Evolutionary conservation across 2,797 vertebrate species (phyloP).

Genomic region (Geotrypetes seraphini): DNA sequence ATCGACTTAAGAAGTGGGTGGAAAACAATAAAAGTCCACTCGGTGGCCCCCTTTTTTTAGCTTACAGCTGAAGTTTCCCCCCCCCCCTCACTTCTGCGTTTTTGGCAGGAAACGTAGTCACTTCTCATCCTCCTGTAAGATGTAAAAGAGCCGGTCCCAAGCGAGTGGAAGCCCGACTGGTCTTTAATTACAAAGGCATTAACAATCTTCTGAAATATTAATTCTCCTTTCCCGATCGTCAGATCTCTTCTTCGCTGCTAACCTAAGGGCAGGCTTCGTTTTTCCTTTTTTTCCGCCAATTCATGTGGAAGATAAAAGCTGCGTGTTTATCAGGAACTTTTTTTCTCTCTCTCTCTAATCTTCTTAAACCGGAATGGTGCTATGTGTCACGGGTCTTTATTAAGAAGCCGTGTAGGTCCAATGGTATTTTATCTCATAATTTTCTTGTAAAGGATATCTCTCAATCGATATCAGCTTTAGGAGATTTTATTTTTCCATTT

Average conservation of each 20-base stretch:
- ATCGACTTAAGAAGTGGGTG: slow-evolving; percentile 37
- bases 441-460: slow-evolving; percentile 3
- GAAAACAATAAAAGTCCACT: slow-evolving; percentile 36
- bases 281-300: background rate
- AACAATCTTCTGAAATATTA: slow-evolving; percentile 45
- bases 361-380: slow-evolving; percentile 18
- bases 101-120: slow-evolving; percentile 22
- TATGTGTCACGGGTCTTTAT: slow-evolving; percentile 2
- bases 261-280: background rate
- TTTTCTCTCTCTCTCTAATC: slow-evolving; percentile 6
- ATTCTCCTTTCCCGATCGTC: slow-evolving; percentile 38
- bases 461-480: slow-evolving; percentile 5
- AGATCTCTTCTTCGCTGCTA: slow-evolving; percentile 6
- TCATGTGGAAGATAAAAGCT: slow-evolving; percentile 24
- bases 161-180: slow-evolving; percentile 43
- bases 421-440: too few species aligned
- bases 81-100: too few species aligned
- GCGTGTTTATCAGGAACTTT: slow-evolving; percentile 52
- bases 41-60: slow-evolving; percentile 28
- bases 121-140: slow-evolving; percentile 54
- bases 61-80: slow-evolving; percentile 17
- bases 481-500: too few species aligned
- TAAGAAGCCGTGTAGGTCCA: slow-evolving; percentile 19
- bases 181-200: slow-evolving; percentile 54
- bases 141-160: slow-evolving; percentile 45